A percentile compares a stretch with the other conserved stretches of the same genome.
These are phyloP conservation scores for Apus apus DNA, from an alignment of 2,113 vertebrate genomes.

Conservation along the genomic window DNA sequence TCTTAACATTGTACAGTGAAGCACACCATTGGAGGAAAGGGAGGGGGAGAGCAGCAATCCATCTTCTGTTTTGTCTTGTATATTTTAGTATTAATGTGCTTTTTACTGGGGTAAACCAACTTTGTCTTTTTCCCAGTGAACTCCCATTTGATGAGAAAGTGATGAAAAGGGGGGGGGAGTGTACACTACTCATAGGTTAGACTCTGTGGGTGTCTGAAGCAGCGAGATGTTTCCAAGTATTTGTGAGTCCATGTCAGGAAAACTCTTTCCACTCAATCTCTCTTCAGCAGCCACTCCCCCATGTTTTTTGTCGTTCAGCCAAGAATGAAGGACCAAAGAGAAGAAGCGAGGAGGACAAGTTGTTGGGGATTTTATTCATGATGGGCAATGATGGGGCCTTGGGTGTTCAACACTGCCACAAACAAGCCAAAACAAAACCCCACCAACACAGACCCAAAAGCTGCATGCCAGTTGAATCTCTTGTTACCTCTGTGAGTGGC, in stretches of 20 bases:
- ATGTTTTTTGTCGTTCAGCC: not conserved
- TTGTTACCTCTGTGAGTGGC: not conserved
- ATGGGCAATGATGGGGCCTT: not conserved
- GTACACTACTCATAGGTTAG: not conserved
- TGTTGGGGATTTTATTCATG: not conserved
- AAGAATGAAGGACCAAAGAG: not conserved
- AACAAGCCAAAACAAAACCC: not conserved
- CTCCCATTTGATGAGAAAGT: not conserved
- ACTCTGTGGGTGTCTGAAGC: not conserved
- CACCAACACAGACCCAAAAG: not conserved
- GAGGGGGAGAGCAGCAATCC: not conserved
- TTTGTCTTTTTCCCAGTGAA: not conserved
- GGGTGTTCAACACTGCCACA: not conserved
- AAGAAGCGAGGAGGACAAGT: not conserved
- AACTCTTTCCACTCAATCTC: not conserved
- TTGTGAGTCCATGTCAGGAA: not conserved
- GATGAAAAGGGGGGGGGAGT: rapidly evolving
- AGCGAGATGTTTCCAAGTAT: not conserved
- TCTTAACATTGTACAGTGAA: not conserved
- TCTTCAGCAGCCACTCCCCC: not conserved
- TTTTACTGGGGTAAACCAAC: not conserved
- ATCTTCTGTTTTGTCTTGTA: not conserved
- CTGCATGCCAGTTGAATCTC: rapidly evolving
- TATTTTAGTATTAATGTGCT: not conserved
- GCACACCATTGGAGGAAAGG: not conserved